Evolutionary conservation across 2,797 vertebrate genomes (phyloP).

Genomic region (Melopsittacus undulatus): DNA sequence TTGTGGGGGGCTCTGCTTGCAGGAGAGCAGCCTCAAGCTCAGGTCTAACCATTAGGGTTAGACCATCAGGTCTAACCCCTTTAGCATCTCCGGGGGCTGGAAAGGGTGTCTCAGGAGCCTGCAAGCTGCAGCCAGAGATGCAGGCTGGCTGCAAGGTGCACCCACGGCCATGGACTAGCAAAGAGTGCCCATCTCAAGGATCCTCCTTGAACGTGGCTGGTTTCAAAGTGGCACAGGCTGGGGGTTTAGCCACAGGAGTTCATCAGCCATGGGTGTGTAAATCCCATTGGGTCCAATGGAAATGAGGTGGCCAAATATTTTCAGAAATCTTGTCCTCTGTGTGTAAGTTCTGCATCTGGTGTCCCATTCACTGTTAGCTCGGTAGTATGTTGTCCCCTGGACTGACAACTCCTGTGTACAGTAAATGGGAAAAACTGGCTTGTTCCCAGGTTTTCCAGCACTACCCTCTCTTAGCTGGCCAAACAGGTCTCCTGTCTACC

Average conservation of each 20-base stretch:
- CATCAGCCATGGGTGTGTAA: neutral
- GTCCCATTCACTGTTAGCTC: neutral
- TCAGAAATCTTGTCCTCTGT: neutral
- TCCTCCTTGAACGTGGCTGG: neutral
- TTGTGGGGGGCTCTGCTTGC: neutral
- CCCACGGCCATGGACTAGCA: neutral
- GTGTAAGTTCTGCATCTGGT: neutral
- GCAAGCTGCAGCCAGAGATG: rapidly evolving
- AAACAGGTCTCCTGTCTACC: neutral
- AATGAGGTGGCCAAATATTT: neutral
- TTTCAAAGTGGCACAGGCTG: neutral
- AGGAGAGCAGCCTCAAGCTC: neutral
- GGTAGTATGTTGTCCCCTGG: neutral
- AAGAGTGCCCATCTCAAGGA: neutral
- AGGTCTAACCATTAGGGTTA: neutral
- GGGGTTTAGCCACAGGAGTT: neutral
- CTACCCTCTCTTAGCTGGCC: neutral
- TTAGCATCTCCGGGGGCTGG: neutral
- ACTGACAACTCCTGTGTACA: neutral
- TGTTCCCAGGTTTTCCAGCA: neutral
- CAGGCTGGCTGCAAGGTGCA: neutral
- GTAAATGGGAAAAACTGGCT: neutral
- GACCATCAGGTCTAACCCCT: neutral
- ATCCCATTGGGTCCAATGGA: neutral
- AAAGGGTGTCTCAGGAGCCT: neutral